Conservation (phyloP, 2,113 vertebrate genomes). For the Opisthocomus hoazin region DNA sequence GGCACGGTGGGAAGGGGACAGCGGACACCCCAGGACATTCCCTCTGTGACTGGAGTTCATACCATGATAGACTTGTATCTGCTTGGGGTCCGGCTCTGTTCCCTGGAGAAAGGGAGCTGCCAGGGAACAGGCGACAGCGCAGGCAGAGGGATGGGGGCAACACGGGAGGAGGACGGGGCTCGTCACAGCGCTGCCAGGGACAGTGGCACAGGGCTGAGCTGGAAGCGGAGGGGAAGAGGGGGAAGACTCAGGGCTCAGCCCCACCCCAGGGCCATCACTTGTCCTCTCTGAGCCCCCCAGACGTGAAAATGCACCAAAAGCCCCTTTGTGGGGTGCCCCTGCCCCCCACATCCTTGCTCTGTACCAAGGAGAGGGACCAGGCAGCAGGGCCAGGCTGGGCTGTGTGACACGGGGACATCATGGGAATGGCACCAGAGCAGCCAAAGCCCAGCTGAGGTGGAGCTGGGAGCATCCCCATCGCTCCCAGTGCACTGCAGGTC, state of each 20-base stretch:
- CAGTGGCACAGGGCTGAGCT: background rate
- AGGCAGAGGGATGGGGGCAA: background rate
- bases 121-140: background rate
- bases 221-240: background rate
- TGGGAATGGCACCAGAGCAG: background rate
- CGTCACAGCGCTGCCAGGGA: background rate
- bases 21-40: background rate
- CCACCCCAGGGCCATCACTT: fast-evolving
- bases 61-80: fast-evolving
- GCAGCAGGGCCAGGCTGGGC: background rate
- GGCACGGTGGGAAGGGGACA: fast-evolving
- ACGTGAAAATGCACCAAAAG: fast-evolving
- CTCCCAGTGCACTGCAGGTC: background rate
- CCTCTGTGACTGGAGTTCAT: background rate
- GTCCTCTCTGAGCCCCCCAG: background rate
- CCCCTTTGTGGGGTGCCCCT: fast-evolving
- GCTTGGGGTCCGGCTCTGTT: background rate
- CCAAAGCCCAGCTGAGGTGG: background rate
- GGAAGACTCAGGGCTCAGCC: background rate
- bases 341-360: no score
- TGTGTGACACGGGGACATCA: background rate
- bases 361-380: background rate
- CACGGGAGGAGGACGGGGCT: background rate
- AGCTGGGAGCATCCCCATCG: background rate
- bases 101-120: background rate